Percentiles rank a stretch among this genome's conserved stretches.
These are phyloP conservation scores for Chaetoderma sp. DNA, from an alignment of 2,888 invertebrate species.

Conservation along the genomic window DNA sequence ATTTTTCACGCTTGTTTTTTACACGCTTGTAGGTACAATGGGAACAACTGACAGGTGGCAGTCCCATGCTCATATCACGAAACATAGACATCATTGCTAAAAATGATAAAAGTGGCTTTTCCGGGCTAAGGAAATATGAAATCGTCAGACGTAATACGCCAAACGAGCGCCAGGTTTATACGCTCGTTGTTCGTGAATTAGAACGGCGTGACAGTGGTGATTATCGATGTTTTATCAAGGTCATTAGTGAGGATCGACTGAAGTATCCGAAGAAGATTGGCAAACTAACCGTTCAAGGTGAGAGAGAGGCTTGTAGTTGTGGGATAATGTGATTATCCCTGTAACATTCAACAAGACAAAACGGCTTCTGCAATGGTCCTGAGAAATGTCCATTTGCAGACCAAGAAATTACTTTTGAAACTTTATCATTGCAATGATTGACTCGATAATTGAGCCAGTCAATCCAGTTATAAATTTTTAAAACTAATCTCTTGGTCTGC, in stretches of 20 bases:
- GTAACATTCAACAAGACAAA: no score
- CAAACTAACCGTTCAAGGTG: conserved; percentile 53
- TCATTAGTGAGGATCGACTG: conserved; percentile 34
- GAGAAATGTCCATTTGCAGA: no score
- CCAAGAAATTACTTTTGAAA: no score
- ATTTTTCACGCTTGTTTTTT: no score
- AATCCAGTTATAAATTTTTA: no score
- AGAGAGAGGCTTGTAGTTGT: neutral
- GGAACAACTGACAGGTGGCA: neutral
- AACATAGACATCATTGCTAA: neutral
- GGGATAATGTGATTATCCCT: no score
- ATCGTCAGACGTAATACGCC: conserved; percentile 38
- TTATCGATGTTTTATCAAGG: conserved; percentile 56
- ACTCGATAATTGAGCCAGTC: no score
- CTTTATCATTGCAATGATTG: no score
- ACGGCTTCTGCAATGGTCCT: no score
- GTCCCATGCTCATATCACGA: neutral
- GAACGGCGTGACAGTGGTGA: conserved; percentile 54
- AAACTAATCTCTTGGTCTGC: no score
- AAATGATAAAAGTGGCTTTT: conserved; percentile 5
- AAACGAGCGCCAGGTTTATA: conserved; percentile 49
- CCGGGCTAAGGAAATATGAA: conserved; percentile 48
- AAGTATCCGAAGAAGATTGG: conserved; percentile 50
- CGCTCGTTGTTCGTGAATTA: conserved; percentile 56
- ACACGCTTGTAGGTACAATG: no score